Percentiles rank a stretch among this genome's conserved stretches.
These are phyloP conservation scores for Clinocottus analis DNA, from an alignment of 2,113 vertebrate species.

Conservation along the genomic window DNA sequence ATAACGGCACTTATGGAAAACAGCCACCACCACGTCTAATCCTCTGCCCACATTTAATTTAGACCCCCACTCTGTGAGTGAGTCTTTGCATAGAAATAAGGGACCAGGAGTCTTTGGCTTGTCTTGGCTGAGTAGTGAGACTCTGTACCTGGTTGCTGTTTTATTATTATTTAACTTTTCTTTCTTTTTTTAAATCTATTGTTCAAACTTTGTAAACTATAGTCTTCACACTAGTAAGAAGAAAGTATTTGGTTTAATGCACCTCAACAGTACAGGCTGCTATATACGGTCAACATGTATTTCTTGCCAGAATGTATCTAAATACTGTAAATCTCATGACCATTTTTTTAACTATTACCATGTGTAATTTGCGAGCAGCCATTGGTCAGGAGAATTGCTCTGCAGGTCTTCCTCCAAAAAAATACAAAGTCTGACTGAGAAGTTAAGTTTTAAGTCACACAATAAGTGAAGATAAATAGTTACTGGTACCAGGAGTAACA, in stretches of 20 bases:
- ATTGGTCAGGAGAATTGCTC: background rate
- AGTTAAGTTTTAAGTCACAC: background rate
- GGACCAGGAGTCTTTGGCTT: slow-evolving; percentile 33
- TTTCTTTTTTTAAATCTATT: background rate
- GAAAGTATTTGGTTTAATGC: background rate
- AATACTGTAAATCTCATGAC: background rate
- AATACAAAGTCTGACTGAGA: background rate
- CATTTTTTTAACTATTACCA: background rate
- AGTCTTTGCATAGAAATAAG: slow-evolving; percentile 53
- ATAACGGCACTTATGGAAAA: slow-evolving; percentile 57
- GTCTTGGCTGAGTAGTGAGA: slow-evolving; percentile 2
- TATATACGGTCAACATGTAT: too few species aligned
- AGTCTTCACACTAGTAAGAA: background rate
- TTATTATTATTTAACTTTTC: background rate
- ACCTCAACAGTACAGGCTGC: background rate
- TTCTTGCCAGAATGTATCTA: background rate
- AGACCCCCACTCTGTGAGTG: background rate
- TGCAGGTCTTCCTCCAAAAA: too few species aligned
- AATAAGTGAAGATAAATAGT: background rate
- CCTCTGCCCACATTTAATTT: slow-evolving; percentile 36
- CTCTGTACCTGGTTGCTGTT: background rate
- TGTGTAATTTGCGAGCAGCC: background rate
- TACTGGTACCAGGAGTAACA: background rate
- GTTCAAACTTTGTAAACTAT: slow-evolving; percentile 13
- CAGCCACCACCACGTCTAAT: slow-evolving; percentile 38